Evolutionary conservation across 2,113 vertebrate genomes (phyloP), one percentile per base, ranked within the genome.

Genomic region (Eleginops maclovinus): DNA sequence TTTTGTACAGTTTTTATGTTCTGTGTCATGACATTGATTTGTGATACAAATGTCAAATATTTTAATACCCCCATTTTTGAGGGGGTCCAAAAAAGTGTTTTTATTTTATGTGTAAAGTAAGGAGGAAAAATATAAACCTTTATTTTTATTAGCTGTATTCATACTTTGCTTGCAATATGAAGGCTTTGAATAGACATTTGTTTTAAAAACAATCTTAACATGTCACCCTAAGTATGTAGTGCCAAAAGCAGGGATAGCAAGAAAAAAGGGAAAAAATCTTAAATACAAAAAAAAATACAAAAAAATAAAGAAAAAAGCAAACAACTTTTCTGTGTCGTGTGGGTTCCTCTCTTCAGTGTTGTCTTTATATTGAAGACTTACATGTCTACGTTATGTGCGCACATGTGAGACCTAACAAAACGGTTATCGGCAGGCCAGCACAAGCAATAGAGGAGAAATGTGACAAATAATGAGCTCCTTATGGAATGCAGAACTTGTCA

Each of bases 11-110:
- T 97, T 98, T 99, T 97, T 75, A 73, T 79, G 91, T 82, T 91
- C 87, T 85, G 88, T 95, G 82, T 96, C 97, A 97, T 98, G 96
- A 96, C 96, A 94, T 94, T 96, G 95, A 93, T 72, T 93, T 96
- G 97, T 99, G 97, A 98, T 99, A 97, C 96, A 98, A 96, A 98
- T 97, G 95, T 97, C 94, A 97, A 96, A 96, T 98, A 98, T 99
- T 98, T 98, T 98, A 98, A 97, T 97, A 94, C 96, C 97, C 94
- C 97, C 95, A 93, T 98, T 99, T 99, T 98, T 97, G 90, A 96
- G 96, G 97, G 97, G 97, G 96, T 91, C 87, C 88, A 89, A 93
- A 96, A 90, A 96, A 95, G 95, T 95, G 95, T 96, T 97, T 96
- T 98, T 97, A 96, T 96, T 97, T 97, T 96, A 96, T 95, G 96